Base-by-base conservation (phyloP, 2,888 invertebrate species). In the Morpho achilles region DNA sequence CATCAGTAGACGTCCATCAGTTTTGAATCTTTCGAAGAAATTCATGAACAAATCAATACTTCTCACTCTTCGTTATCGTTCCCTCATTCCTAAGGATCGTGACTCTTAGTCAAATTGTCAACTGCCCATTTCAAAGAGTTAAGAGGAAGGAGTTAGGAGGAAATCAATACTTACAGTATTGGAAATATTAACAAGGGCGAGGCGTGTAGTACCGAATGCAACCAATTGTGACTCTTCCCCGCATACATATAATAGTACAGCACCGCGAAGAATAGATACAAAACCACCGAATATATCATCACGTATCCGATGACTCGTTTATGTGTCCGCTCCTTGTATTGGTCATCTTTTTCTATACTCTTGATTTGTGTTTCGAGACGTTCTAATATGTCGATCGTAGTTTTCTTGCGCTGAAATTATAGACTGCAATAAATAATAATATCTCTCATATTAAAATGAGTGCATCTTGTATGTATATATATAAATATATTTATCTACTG, bases 221-320 rank as follows among this genome's bases (percentile, higher is more conserved):
- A 87, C 88, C 95, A 93, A 54, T 83, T 74, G 69, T 94, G 94
- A 57, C 94, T 93, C 60, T 95, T 95, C 62, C 96, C 95, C 67
- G 95, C 96, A 69, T 94, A 94, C 84, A 96, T 95, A 76, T 95
- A 97, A 77, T 95, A 94, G 79, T 96, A 95, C 40, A 95, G 75
- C 41, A 95, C 79, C 7, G 95, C 95, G 63, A 94, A 93, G 47
- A 96, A 75, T 49, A 96, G 92, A 71, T 95, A 94, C 4, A 95
- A 60, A 9, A 93, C 94, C 45, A 95, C 93, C 3, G 95, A 94
- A 67, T 94, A 92, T 62, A 92, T 91, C 81, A 93, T 92, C 55
- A 98, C 93, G 70, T 95, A 94, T 47, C 96, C 96, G 52, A 97
- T 94, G 64, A 97, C 94, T 53, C 94, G 93, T 76, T 96, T 96